These are phyloP conservation scores for Neosilurus mollespiculum DNA, from an alignment of 2,797 vertebrate genomes.

Conservation along the genomic window DNA sequence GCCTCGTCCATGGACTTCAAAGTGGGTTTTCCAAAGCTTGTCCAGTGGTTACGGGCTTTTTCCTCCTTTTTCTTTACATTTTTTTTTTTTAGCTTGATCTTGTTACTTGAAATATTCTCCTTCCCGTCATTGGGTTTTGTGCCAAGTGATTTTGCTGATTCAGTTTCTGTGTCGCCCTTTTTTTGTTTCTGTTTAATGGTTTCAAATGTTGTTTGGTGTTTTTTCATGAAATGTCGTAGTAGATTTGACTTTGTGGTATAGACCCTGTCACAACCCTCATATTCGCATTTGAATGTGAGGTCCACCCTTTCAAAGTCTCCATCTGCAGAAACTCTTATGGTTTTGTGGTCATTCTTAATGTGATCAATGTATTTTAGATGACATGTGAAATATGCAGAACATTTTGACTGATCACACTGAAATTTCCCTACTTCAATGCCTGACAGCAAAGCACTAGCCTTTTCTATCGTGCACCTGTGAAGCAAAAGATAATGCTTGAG, in stretches of 20 bases:
- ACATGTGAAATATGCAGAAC: conserved; percentile 84
- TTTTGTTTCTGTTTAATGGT: conserved; percentile 63
- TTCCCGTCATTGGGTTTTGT: conserved; percentile 77
- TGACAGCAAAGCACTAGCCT: conserved; percentile 88
- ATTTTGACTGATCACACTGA: conserved; percentile 90
- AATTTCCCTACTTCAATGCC: conserved; percentile 84
- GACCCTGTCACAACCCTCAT: conserved; percentile 88
- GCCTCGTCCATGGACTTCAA: conserved; percentile 90
- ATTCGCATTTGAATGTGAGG: conserved; percentile 87
- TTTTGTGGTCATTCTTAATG: conserved; percentile 88
- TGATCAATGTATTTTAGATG: conserved; percentile 92
- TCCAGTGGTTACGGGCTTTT: conserved; percentile 76
- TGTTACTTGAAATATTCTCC: conserved; percentile 76
- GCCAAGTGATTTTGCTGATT: conserved; percentile 48
- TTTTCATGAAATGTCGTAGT: conserved; percentile 94
- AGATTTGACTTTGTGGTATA: conserved; percentile 98
- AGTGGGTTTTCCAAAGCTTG: conserved; percentile 84
- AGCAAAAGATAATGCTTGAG: conserved; percentile 97
- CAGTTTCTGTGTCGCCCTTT: conserved; percentile 61
- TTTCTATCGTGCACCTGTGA: conserved; percentile 92
- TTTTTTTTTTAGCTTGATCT: conserved; percentile 75
- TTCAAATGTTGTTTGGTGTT: conserved; percentile 88
- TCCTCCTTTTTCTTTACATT: conserved; percentile 72
- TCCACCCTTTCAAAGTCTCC: conserved; percentile 78
- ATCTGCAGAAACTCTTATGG: conserved; percentile 79